These are phyloP conservation scores for Oenanthe melanoleuca DNA, from an alignment of 2,113 vertebrate genomes.

Conservation along the genomic window DNA sequence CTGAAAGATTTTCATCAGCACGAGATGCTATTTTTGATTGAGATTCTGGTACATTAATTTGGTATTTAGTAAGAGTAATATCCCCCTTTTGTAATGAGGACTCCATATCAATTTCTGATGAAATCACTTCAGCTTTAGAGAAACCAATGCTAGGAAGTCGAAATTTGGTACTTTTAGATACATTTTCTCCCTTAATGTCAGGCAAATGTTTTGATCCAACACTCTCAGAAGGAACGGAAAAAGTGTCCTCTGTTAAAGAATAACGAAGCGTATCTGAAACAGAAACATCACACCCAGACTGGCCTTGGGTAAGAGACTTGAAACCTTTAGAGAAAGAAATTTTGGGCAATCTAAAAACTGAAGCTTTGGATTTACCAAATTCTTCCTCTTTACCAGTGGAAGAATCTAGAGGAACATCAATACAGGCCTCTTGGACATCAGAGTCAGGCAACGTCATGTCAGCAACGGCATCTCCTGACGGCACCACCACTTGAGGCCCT, in stretches of 20 bases:
- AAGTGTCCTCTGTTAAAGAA: rapidly evolving
- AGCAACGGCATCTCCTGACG: too few species aligned
- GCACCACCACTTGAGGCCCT: too few species aligned
- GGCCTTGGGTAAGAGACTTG: rapidly evolving
- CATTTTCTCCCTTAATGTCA: rapidly evolving
- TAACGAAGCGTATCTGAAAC: rapidly evolving
- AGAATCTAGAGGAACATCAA: rapidly evolving
- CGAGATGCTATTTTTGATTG: neutral
- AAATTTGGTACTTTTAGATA: neutral
- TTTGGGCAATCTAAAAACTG: neutral
- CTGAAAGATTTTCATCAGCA: neutral
- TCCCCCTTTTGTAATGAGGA: neutral
- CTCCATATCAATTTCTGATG: neutral
- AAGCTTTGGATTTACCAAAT: rapidly evolving
- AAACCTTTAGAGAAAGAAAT: neutral
- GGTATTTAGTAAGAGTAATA: slow-evolving; percentile 43
- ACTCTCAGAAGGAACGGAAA: rapidly evolving
- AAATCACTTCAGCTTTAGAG: neutral
- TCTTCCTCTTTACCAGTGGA: rapidly evolving
- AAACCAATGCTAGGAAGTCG: slow-evolving; percentile 14
- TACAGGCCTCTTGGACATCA: rapidly evolving
- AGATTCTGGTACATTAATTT: neutral
- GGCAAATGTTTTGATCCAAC: rapidly evolving
- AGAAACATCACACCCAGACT: rapidly evolving
- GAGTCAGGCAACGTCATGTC: rapidly evolving